Percentiles rank a stretch among this genome's conserved stretches.
Conservation (phyloP, 2,113 vertebrate genomes). For the Siphamia tubifer region DNA sequence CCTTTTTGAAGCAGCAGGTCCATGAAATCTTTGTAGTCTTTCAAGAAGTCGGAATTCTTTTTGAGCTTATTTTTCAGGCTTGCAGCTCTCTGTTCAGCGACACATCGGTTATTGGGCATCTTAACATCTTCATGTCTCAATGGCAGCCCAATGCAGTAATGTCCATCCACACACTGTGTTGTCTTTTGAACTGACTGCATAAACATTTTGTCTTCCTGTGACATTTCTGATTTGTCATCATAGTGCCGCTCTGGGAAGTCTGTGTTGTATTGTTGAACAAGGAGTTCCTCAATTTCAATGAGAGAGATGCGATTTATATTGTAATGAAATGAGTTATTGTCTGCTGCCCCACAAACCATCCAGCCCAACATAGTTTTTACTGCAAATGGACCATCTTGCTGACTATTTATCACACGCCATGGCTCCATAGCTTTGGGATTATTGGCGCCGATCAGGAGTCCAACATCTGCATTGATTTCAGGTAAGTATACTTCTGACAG, state of each 20-base stretch:
- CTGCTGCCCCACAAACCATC: not conserved
- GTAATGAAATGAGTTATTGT: not conserved
- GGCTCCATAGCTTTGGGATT: no score
- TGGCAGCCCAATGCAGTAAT: not conserved
- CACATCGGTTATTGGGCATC: not conserved
- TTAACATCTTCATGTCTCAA: no score
- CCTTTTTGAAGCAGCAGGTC: not conserved
- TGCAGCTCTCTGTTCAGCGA: not conserved
- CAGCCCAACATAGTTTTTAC: not conserved
- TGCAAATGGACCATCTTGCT: not conserved
- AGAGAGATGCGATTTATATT: not conserved
- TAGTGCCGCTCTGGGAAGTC: constrained; percentile 10
- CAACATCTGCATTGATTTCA: not conserved
- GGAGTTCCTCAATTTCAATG: not conserved
- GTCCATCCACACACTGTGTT: not conserved
- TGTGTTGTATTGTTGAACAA: constrained; percentile 13
- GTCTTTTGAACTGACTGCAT: not conserved
- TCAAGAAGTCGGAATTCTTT: not conserved
- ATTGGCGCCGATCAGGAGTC: not conserved
- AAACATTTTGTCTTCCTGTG: not conserved
- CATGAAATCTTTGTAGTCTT: not conserved
- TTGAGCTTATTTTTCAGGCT: not conserved
- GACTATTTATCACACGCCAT: no score
- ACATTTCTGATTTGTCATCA: constrained; percentile 14
- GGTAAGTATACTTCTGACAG: not conserved